Percentiles rank a stretch among this genome's conserved stretches.
These are phyloP conservation scores for Anabas testudineus DNA, from an alignment of 2,797 vertebrate genomes.

Conservation along the genomic window DNA sequence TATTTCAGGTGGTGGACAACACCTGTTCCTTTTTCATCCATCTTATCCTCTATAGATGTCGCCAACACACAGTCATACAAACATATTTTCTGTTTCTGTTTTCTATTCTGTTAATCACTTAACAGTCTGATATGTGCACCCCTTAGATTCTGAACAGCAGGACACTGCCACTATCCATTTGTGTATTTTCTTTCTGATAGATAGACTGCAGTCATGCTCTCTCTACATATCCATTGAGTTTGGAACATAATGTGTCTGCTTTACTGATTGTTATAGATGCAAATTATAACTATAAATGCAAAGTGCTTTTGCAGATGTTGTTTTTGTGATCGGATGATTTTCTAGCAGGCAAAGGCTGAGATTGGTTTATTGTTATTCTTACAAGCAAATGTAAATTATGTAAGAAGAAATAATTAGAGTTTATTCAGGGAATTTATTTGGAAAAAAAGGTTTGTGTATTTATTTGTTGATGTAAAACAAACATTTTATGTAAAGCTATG, in stretches of 20 bases:
- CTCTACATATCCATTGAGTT: not conserved
- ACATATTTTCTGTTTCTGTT: no score
- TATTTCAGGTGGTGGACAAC: not conserved
- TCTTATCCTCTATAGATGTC: not conserved
- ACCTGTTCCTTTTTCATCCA: not conserved
- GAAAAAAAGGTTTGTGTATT: not conserved
- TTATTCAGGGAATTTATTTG: not conserved
- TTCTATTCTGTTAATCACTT: slow-evolving; percentile 9
- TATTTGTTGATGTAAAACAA: no score
- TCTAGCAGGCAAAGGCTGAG: not conserved
- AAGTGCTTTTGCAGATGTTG: slow-evolving; percentile 12
- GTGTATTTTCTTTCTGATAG: not conserved
- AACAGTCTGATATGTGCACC: no score
- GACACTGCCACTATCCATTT: no score
- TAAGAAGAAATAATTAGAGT: not conserved
- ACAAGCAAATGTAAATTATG: not conserved
- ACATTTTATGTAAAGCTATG: not conserved
- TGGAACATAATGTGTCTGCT: not conserved
- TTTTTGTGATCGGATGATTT: slow-evolving; percentile 13
- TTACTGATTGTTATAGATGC: not conserved
- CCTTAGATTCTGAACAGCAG: no score
- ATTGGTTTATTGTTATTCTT: not conserved
- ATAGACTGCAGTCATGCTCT: no score
- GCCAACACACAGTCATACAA: not conserved
- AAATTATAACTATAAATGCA: slow-evolving; percentile 30